phyloP scores from a whole-genome alignment of 2,797 vertebrate genomes.

The Alca torda region DNA sequence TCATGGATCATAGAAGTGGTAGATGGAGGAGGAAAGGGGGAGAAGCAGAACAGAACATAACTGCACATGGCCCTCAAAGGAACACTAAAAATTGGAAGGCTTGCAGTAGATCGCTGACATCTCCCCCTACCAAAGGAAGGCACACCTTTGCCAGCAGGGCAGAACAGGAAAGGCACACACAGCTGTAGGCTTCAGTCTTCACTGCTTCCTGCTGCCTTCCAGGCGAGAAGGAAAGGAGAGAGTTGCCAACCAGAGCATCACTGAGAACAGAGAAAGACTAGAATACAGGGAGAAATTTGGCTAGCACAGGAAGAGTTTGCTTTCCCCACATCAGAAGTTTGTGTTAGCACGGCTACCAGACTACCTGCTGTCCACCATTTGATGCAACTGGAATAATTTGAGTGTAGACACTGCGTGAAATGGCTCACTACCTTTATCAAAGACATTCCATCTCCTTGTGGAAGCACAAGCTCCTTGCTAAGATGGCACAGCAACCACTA shows the following conservation, averaged over 20 bases:
- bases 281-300: neutral
- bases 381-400: neutral
- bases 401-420: rapidly evolving
- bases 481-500: neutral
- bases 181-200: neutral
- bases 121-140: neutral
- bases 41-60: neutral
- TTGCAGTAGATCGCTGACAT: neutral
- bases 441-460: rapidly evolving
- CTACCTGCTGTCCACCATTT: neutral
- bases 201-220: neutral
- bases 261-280: neutral
- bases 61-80: neutral
- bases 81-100: neutral
- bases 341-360: rapidly evolving
- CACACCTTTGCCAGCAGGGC: neutral
- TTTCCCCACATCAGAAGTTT: neutral
- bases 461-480: neutral
- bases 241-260: neutral
- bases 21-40: neutral
- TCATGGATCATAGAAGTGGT: neutral
- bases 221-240: neutral
- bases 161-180: neutral
- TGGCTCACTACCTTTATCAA: neutral
- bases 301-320: neutral